phyloP scores from a whole-genome alignment of 2,113 vertebrate genomes.

The Podocnemis expansa region DNA sequence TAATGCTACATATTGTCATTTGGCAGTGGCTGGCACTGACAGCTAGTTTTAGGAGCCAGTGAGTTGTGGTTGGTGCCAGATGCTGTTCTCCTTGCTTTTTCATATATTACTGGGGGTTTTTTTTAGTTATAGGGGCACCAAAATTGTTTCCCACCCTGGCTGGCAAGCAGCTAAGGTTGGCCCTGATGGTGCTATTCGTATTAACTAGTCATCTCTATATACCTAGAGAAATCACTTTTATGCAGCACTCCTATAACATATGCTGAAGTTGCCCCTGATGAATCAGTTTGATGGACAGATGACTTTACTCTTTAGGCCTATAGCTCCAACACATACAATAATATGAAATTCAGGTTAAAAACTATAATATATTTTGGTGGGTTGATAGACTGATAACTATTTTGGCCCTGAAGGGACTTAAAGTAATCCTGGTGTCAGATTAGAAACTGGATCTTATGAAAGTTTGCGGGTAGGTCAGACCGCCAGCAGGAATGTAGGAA shows the following conservation, averaged over 20 bases:
- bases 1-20: background rate
- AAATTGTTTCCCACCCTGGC: background rate
- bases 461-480: background rate
- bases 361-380: background rate
- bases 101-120: background rate
- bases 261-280: background rate
- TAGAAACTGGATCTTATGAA: background rate
- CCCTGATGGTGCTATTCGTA: background rate
- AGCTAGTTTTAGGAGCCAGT: background rate
- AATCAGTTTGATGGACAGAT: background rate
- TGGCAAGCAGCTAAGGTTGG: background rate
- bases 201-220: background rate
- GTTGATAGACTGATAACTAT: background rate
- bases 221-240: background rate
- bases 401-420: background rate
- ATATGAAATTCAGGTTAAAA: background rate
- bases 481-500: fast-evolving
- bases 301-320: background rate
- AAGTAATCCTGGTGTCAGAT: background rate
- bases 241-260: background rate
- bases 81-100: background rate
- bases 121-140: background rate
- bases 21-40: background rate
- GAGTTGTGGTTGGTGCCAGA: background rate
- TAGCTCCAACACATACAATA: background rate